These are phyloP conservation scores for Amphiprion ocellaris DNA, from an alignment of 2,113 vertebrate species.

Conservation along the genomic window DNA sequence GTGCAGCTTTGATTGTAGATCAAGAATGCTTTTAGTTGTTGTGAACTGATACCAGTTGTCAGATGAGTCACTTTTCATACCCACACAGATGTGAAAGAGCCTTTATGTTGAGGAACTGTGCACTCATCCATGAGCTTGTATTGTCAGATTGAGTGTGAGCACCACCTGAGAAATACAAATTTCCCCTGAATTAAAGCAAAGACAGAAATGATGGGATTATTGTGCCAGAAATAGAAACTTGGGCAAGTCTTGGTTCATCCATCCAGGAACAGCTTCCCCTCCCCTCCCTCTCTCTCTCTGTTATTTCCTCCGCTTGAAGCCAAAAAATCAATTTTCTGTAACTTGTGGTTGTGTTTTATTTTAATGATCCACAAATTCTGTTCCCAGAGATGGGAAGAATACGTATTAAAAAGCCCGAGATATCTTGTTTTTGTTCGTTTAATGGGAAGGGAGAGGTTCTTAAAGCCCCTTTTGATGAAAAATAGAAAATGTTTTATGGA, in stretches of 20 bases:
- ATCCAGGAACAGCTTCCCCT: conserved; percentile 21
- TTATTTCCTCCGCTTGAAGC: conserved; percentile 19
- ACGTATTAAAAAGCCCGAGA: conserved; percentile 32
- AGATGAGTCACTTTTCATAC: conserved; percentile 31
- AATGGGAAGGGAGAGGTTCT: conserved; percentile 52
- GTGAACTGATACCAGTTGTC: conserved; percentile 47
- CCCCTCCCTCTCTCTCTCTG: background rate
- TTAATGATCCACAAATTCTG: conserved; percentile 41
- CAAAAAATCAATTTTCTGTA: conserved; percentile 51
- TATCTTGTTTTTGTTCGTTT: conserved; percentile 53
- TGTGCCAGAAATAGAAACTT: conserved; percentile 20
- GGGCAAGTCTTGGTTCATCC: conserved; percentile 31
- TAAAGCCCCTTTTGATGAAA: conserved; percentile 73
- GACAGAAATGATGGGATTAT: conserved; percentile 16
- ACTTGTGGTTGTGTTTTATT: conserved; percentile 54
- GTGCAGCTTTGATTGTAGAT: conserved; percentile 30
- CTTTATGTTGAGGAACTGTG: conserved; percentile 24
- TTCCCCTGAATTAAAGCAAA: conserved; percentile 39
- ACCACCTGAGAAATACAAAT: conserved; percentile 26
- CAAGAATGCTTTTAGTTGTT: conserved; percentile 17
- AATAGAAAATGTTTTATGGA: conserved; percentile 68
- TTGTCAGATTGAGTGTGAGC: conserved; percentile 29
- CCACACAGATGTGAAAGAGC: conserved; percentile 15
- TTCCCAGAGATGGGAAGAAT: conserved; percentile 50
- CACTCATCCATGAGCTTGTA: conserved; percentile 5